These are phyloP conservation scores for Pinna nobilis DNA, from an alignment of 1,140 invertebrate genomes.

Conservation along the genomic window DNA sequence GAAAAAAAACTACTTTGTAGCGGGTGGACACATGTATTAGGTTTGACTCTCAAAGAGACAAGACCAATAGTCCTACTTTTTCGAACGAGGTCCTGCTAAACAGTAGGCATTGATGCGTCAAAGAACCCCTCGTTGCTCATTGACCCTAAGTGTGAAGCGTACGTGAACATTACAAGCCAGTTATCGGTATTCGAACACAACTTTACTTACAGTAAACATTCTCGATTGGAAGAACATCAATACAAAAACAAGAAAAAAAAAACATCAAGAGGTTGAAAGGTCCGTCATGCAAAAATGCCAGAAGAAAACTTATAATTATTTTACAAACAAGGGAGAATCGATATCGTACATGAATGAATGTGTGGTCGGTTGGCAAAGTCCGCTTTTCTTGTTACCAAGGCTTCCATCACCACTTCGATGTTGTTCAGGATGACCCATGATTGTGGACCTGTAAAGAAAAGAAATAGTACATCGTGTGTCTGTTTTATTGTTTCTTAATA, in stretches of 20 bases:
- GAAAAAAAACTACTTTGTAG: no score
- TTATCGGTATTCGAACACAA: neutral
- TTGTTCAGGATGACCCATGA: conserved; percentile 24
- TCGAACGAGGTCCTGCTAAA: no score
- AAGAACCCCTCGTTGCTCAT: no score
- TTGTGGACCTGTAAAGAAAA: conserved; percentile 10
- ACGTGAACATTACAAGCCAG: no score
- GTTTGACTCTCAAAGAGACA: no score
- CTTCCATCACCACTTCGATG: conserved; percentile 22
- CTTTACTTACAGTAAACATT: neutral
- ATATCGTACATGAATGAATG: conserved; percentile 25
- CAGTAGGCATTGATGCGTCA: no score
- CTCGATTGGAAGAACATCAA: neutral
- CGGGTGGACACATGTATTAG: no score
- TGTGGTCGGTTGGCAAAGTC: conserved; percentile 34
- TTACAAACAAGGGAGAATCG: neutral
- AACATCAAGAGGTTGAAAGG: neutral
- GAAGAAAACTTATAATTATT: neutral
- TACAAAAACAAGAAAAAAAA: neutral
- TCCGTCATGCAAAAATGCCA: neutral
- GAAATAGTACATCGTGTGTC: no score
- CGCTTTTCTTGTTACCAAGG: conserved; percentile 19
- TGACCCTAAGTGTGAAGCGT: no score
- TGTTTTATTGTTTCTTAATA: no score
- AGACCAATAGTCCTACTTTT: no score